phyloP scores from a whole-genome alignment of 1,140 invertebrate species.

The Lucilia sericata region DNA sequence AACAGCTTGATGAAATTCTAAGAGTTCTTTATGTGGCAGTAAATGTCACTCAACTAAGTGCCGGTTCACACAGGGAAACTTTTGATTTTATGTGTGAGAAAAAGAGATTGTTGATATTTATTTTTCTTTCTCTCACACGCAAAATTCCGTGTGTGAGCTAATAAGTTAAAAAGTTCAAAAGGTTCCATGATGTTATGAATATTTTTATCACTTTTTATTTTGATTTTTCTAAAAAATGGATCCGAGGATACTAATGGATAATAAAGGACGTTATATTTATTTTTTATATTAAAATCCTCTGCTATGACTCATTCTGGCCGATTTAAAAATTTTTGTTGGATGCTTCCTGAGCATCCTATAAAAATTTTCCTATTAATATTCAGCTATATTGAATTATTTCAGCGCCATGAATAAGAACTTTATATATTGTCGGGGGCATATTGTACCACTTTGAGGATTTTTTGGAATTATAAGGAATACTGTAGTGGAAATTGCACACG shows the following conservation, averaged over 20 bases:
- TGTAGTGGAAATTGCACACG: slow-evolving; percentile 6
- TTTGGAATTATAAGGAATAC: background rate
- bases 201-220: background rate
- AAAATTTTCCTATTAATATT: background rate
- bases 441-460: background rate
- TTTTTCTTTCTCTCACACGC: no score
- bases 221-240: background rate
- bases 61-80: no score
- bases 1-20: no score
- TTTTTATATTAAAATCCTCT: background rate
- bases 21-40: no score
- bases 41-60: no score
- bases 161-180: background rate
- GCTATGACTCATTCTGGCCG: background rate
- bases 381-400: background rate
- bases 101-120: no score
- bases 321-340: background rate
- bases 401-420: background rate
- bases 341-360: background rate
- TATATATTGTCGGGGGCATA: background rate
- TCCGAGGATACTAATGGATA: background rate
- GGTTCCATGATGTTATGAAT: background rate
- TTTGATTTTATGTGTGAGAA: no score
- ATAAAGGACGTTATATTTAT: background rate
- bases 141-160: no score